A percentile compares a stretch with the other conserved stretches of the same genome.
Conservation (phyloP, 2,888 invertebrate species). For the Eurytoma adleriae region DNA sequence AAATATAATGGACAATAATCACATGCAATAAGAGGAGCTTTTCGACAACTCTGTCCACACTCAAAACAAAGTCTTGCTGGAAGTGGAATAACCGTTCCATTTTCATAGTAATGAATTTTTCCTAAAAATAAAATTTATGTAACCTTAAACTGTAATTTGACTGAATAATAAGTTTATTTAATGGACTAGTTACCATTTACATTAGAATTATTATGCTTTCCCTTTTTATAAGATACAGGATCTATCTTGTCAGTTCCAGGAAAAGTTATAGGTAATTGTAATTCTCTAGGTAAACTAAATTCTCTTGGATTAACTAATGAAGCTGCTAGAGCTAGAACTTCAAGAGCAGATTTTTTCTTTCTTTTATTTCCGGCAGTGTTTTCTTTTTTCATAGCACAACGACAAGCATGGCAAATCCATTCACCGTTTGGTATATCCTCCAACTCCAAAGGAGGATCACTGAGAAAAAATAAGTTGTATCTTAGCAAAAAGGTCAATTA, state of each 20-base stretch:
- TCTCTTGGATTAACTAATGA: slow-evolving; percentile 91
- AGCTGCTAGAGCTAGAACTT: slow-evolving; percentile 89
- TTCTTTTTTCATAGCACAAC: slow-evolving; percentile 75
- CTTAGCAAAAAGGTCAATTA: neutral
- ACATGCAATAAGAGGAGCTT: slow-evolving; percentile 91
- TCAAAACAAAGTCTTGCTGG: slow-evolving; percentile 91
- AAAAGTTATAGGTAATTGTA: slow-evolving; percentile 86
- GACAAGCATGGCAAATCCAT: slow-evolving; percentile 94
- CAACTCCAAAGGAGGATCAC: slow-evolving; percentile 94
- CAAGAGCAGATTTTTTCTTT: slow-evolving; percentile 80
- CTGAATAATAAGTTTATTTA: neutral
- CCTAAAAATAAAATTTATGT: slow-evolving; percentile 64
- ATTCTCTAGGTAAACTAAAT: slow-evolving; percentile 90
- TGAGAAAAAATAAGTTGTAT: slow-evolving; percentile 72
- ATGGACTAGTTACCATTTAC: slow-evolving; percentile 64
- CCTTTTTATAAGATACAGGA: slow-evolving; percentile 68
- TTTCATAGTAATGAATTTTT: slow-evolving; percentile 72
- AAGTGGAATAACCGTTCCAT: slow-evolving; percentile 81
- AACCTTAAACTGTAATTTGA: neutral
- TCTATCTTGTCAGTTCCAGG: slow-evolving; percentile 89
- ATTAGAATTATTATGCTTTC: slow-evolving; percentile 66
- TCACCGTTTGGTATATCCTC: slow-evolving; percentile 93
- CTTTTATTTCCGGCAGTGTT: slow-evolving; percentile 63
- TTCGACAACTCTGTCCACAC: slow-evolving; percentile 89
- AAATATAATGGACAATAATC: slow-evolving; percentile 94